Percentiles rank a stretch among this genome's conserved stretches.
Evolutionary conservation across 2,888 invertebrate genomes (phyloP).

Genomic region (Xestobium rufovillosum): DNA sequence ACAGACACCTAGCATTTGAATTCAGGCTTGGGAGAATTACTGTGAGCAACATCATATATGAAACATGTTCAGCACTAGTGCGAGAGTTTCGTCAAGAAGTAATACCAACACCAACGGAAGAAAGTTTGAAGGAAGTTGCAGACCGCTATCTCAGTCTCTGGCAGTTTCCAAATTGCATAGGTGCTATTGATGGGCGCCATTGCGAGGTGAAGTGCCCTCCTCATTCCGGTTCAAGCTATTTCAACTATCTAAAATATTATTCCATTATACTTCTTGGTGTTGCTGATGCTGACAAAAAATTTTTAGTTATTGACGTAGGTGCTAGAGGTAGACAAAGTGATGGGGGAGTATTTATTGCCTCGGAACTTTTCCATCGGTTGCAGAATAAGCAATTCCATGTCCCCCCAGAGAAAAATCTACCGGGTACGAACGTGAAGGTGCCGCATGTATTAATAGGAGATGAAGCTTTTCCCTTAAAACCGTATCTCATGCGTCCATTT

Average conservation of each 20-base stretch:
- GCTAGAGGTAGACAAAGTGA: slow-evolving; percentile 20
- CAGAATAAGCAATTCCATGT: slow-evolving; percentile 16
- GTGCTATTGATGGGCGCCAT: slow-evolving; percentile 19
- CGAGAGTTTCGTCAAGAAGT: not conserved
- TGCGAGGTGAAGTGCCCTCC: slow-evolving; percentile 17
- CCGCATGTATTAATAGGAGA: slow-evolving; percentile 22
- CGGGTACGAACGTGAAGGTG: slow-evolving; percentile 18
- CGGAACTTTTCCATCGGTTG: slow-evolving; percentile 16
- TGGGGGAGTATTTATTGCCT: slow-evolving; percentile 19
- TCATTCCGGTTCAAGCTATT: slow-evolving; percentile 15
- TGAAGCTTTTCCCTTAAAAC: slow-evolving; percentile 21
- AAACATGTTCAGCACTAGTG: not conserved
- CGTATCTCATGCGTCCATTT: slow-evolving; percentile 21
- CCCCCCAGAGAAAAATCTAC: slow-evolving; percentile 12
- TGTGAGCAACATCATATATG: not conserved
- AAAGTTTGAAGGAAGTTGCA: slow-evolving; percentile 1
- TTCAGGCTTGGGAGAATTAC: not conserved
- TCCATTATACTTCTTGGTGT: slow-evolving; percentile 20
- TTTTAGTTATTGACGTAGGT: slow-evolving; percentile 20
- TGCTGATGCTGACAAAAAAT: slow-evolving; percentile 17
- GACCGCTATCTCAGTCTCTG: slow-evolving; percentile 8
- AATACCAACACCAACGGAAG: not conserved
- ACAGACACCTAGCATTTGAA: not conserved
- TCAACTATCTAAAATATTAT: slow-evolving; percentile 20
- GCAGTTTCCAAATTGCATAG: slow-evolving; percentile 21